phyloP scores from a whole-genome alignment of 2,888 invertebrate species.

The Resseliella maxima region DNA sequence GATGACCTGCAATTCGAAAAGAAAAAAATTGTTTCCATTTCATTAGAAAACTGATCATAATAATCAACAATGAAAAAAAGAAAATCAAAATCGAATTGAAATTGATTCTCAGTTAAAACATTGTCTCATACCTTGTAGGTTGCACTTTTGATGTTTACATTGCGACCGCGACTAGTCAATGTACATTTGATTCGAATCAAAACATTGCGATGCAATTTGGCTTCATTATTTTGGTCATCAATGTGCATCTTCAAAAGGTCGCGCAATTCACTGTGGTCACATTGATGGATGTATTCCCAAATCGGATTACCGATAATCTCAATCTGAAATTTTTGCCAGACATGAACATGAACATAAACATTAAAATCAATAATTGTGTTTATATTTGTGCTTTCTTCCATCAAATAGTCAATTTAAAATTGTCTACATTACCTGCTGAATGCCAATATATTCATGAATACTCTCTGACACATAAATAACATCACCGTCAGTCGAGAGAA shows the following conservation, averaged over 20 bases:
- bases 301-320: constrained; percentile 95
- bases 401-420: background rate
- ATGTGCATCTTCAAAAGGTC: constrained; percentile 70
- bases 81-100: background rate
- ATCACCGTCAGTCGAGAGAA: constrained; percentile 89
- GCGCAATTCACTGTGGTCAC: constrained; percentile 92
- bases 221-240: constrained; percentile 61
- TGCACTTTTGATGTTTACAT: constrained; percentile 94
- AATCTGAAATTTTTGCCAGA: constrained; percentile 74
- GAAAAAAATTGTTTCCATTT: background rate
- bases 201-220: constrained; percentile 64
- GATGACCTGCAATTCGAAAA: constrained; percentile 76
- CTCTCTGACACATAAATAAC: constrained; percentile 93
- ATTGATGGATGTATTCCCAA: constrained; percentile 93
- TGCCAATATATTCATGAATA: constrained; percentile 89
- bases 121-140: constrained; percentile 86
- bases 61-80: background rate
- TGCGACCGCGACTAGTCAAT: constrained; percentile 92
- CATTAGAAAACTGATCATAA: background rate
- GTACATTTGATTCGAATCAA: constrained; percentile 87
- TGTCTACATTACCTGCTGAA: constrained; percentile 80
- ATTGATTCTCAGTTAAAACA: background rate
- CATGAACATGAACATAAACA: background rate
- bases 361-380: too few species aligned
- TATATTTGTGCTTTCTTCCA: background rate